Percentiles rank a stretch among this genome's conserved stretches.
phyloP scores from a whole-genome alignment of 2,888 invertebrate genomes.

The Tanytarsus gracilentus region DNA sequence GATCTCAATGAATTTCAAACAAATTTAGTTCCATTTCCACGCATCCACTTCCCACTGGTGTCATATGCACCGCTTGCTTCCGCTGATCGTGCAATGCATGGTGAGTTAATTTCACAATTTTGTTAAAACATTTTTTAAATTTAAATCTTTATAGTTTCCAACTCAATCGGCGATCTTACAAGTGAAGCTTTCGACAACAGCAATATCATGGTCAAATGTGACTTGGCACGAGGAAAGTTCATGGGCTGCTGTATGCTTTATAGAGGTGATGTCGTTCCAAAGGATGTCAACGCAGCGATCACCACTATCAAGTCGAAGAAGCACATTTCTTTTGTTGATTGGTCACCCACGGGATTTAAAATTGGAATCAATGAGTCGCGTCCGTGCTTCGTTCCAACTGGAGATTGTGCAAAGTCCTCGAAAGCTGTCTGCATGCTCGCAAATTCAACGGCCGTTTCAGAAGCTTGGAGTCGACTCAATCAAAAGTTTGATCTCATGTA shows the following conservation, averaged over 20 bases:
- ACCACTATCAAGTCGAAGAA: slow-evolving; percentile 93
- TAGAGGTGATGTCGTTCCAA: slow-evolving; percentile 90
- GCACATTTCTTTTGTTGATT: slow-evolving; percentile 86
- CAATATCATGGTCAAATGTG: slow-evolving; percentile 93
- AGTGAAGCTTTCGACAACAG: slow-evolving; percentile 93
- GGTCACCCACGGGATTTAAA: slow-evolving; percentile 70
- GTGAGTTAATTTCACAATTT: slow-evolving; percentile 78
- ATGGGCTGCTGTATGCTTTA: slow-evolving; percentile 95
- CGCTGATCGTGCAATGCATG: slow-evolving; percentile 90
- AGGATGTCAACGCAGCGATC: slow-evolving; percentile 92
- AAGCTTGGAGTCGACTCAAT: slow-evolving; percentile 93
- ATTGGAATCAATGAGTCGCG: slow-evolving; percentile 86
- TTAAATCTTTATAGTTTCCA: too few species aligned
- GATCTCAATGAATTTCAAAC: slow-evolving; percentile 93
- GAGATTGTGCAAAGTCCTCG: slow-evolving; percentile 89
- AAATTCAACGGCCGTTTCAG: slow-evolving; percentile 93
- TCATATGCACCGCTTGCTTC: slow-evolving; percentile 89
- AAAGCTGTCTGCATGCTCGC: slow-evolving; percentile 97
- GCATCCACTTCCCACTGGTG: slow-evolving; percentile 91
- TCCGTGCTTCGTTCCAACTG: slow-evolving; percentile 87
- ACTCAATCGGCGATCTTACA: slow-evolving; percentile 90
- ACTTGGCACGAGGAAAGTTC: slow-evolving; percentile 86
- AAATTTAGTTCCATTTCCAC: slow-evolving; percentile 89
- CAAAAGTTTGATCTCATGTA: slow-evolving; percentile 96
- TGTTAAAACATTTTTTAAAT: too few species aligned